Base-by-base conservation (phyloP, 2,113 vertebrate species). In the Grallaria varia region DNA sequence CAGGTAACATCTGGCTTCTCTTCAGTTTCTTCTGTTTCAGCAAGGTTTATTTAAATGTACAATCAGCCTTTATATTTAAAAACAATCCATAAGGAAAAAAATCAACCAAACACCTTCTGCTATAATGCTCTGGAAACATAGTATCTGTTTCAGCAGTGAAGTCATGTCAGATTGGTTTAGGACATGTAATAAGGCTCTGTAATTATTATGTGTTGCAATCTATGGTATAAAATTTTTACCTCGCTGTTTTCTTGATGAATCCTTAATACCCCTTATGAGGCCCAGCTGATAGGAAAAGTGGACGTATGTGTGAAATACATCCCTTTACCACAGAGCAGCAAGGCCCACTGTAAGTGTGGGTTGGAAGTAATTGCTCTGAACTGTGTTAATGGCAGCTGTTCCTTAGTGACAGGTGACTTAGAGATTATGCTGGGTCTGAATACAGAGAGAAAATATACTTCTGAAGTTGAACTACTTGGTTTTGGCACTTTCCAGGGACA, bases 291-390 rank as follows among this genome's bases (percentile, higher is more conserved):
- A 40, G 58, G n/a, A 67, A 10, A n/a, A 39, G 33, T 33, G 53
- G 25, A 14, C 45, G 35, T 35, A 14, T 0, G 0, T 39, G 6
- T 42, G 63, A 86, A 37, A 66, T 37, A 33, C 24, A 50, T 37
- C 9, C 27, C 24, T 53, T 60, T 33, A 64, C 5, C 16, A 25
- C 47, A 83, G 40, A 88, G n/a, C 44, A 47, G 59, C 55, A 33
- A 50, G 47, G 10, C 55, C 6, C n/a, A 24, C 0, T 53, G 17
- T 3, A 24, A n/a, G 17, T 2, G 23, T 47, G 64, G 69, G 33
- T 33, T 58, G n/a, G 68, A 39, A 72, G 27, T 10, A 19, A 2
- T 50, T 6, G 6, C 30, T 84, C 25, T 33, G n/a, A 35, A 13
- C 23, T 19, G 3, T 4, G 21, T n/a, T 63, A 31, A 8, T 8